Conservation (phyloP, 2,888 invertebrate genomes). For the Balanococcus diminutus region DNA sequence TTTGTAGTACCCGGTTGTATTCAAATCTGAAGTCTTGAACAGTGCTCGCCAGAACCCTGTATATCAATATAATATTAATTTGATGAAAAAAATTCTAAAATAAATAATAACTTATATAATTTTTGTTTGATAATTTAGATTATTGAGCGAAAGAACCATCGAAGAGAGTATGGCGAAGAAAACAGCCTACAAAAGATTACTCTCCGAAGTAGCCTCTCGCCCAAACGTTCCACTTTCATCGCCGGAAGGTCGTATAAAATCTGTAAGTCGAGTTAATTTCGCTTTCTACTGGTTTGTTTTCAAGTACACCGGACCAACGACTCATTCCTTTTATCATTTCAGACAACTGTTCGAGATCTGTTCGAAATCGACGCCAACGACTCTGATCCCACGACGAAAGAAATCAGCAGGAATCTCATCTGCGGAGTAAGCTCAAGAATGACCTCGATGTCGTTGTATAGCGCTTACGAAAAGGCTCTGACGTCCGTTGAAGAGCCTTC, state of each 20-base stretch:
- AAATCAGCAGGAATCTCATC: slow-evolving; percentile 71
- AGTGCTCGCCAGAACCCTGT: too few relatives aligned
- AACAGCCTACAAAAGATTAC: slow-evolving; percentile 94
- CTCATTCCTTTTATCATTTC: not conserved
- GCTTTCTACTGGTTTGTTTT: not conserved
- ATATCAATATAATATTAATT: too few relatives aligned
- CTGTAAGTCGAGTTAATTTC: slow-evolving; percentile 65
- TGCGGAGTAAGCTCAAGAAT: too few relatives aligned
- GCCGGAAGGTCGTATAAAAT: slow-evolving; percentile 92
- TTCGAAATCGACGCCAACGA: slow-evolving; percentile 72
- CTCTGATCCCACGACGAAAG: slow-evolving; percentile 62
- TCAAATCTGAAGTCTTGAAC: too few relatives aligned
- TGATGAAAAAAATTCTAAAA: too few relatives aligned
- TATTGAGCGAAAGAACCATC: slow-evolving; percentile 95
- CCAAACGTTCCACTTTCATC: too few relatives aligned
- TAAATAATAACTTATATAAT: too few relatives aligned
- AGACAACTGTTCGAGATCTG: slow-evolving; percentile 82
- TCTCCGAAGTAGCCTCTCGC: slow-evolving; percentile 97
- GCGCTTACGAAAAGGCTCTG: slow-evolving; percentile 77
- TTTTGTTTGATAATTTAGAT: slow-evolving; percentile 65
- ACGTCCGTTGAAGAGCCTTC: slow-evolving; percentile 94
- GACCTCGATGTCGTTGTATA: slow-evolving; percentile 41
- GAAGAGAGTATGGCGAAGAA: slow-evolving; percentile 99
- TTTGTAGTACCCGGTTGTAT: too few relatives aligned
- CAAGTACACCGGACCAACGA: too few relatives aligned